phyloP scores from a whole-genome alignment of 1,140 invertebrate genomes.

The Agrypnia vestita region DNA sequence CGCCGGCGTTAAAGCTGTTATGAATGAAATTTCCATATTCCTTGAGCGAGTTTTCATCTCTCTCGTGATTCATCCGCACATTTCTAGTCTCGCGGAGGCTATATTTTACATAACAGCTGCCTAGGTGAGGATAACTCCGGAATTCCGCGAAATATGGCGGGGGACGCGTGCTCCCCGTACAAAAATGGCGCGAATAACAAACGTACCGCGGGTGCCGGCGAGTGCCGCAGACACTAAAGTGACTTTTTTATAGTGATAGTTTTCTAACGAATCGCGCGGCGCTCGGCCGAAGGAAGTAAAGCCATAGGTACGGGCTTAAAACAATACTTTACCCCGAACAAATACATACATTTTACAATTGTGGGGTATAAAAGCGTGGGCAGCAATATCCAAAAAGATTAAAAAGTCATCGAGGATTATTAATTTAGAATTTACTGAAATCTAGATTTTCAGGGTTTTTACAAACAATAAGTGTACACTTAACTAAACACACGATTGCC shows the following conservation, averaged over 20 bases:
- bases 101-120: constrained; percentile 57
- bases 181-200: constrained; percentile 50
- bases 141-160: constrained; percentile 22
- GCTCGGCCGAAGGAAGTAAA: too few relatives aligned
- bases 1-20: constrained; percentile 35
- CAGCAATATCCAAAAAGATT: too few relatives aligned
- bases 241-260: constrained; percentile 44
- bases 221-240: constrained; percentile 34
- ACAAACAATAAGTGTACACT: too few relatives aligned
- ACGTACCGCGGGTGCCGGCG: constrained; percentile 29
- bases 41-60: constrained; percentile 49
- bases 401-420: too few relatives aligned
- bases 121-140: constrained; percentile 55
- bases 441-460: too few relatives aligned
- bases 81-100: constrained; percentile 43
- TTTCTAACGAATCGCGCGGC: constrained; percentile 7
- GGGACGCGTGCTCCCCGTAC: constrained; percentile 20
- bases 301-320: too few relatives aligned
- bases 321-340: too few relatives aligned
- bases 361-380: too few relatives aligned
- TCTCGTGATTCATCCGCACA: constrained; percentile 55
- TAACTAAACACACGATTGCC: too few relatives aligned
- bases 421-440: too few relatives aligned
- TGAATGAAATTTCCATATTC: constrained; percentile 55
- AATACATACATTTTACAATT: too few relatives aligned